Evolutionary conservation across 2,888 invertebrate species (phyloP), one percentile per base, ranked within the genome.

Genomic region (Rotaria sp.): DNA sequence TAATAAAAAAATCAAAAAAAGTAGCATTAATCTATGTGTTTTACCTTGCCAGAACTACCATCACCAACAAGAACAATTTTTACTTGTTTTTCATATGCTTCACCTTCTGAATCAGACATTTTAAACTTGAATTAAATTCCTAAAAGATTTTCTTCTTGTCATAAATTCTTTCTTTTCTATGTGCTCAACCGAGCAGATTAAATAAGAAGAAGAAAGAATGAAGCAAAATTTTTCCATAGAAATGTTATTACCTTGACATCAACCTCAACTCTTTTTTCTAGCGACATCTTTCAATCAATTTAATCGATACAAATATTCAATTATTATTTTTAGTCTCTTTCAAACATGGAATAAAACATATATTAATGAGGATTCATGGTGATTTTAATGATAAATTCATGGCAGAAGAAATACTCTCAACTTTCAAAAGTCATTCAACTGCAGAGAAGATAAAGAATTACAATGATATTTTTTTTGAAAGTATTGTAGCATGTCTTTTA

Each of bases 41-140:
- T 93, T 92, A 95, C 95, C 93, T 96, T 96, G 88, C 96, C 96
- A 88, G 94, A 94, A 87, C 93, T 93, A 85, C 94, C 93, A 91
- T 95, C 95, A 52, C 96, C 96, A 89, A 95, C 92, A 88, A 96
- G 92, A 84, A 94, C 94, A 89, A 95, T 93, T 92, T 95, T 95
- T 88, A 95, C 91, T 89, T 94, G 94, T 91, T 92, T 93, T 89
- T 93, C 93, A 88, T 88, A 84, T 45, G 92, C 89, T 88, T 94
- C 93, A 88, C 94, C 93, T 89, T 94, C 94, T 88, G 93, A 93
- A 90, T 94, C 94, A 87, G 94, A 94, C 94, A 94, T 94, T 18
- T 38, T 45, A 15, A 21, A 7, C 18, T 35, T 35, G 18, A 67
- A 35, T 67, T 5, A 67, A 35, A 8, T 35, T 5, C 21, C 21